Evolutionary conservation across 2,888 invertebrate genomes (phyloP).

Genomic region (Ophion costatus): DNA sequence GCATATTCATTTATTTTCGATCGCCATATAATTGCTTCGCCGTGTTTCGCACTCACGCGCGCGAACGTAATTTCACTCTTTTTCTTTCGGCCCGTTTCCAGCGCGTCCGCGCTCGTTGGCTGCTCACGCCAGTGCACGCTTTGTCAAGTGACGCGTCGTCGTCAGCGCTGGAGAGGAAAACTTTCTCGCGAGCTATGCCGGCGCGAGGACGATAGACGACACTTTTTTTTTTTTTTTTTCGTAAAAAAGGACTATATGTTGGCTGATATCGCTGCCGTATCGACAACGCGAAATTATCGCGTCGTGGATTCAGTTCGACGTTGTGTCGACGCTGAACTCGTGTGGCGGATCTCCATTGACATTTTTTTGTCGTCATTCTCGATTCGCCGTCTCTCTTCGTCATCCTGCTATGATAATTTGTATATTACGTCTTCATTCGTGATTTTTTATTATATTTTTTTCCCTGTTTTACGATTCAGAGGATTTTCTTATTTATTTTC

Average conservation of each 20-base stretch:
- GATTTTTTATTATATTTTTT: no score
- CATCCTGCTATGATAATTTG: not conserved
- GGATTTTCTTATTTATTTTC: no score
- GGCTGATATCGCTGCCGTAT: not conserved
- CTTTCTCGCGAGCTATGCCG: not conserved
- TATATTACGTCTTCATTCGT: not conserved
- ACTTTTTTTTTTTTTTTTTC: not conserved
- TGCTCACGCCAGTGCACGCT: not conserved
- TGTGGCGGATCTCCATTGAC: no score
- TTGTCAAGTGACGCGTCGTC: not conserved
- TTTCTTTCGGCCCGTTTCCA: conserved; percentile 1
- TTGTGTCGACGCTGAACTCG: not conserved
- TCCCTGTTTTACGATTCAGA: no score
- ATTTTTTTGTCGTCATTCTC: no score
- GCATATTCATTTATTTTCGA: conserved; percentile 51
- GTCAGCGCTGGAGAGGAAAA: not conserved
- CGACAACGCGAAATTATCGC: not conserved
- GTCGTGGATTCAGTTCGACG: not conserved
- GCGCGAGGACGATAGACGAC: not conserved
- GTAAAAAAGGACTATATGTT: not conserved
- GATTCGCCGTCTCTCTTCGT: no score
- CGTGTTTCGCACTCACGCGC: conserved; percentile 28
- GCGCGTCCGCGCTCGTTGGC: not conserved
- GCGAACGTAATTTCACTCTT: not conserved
- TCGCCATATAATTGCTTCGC: conserved; percentile 45